A percentile compares a stretch with the other conserved stretches of the same genome.
phyloP scores from a whole-genome alignment of 2,113 vertebrate genomes.

The Pomatorhinus ruficollis region DNA sequence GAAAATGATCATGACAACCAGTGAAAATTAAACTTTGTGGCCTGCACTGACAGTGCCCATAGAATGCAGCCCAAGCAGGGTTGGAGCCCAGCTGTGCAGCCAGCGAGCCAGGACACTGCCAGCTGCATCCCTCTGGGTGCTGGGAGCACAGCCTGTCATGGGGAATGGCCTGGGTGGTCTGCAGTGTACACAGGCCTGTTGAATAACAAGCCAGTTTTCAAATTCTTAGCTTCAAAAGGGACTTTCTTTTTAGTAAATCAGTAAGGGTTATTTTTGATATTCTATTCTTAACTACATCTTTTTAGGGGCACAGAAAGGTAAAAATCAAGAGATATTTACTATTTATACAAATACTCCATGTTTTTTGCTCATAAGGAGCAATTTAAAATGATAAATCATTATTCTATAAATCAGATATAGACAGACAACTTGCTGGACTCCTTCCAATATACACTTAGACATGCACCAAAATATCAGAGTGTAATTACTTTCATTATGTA shows the following conservation, averaged over 20 bases:
- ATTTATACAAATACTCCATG: background rate
- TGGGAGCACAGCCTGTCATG: background rate
- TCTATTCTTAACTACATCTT: background rate
- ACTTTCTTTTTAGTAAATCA: background rate
- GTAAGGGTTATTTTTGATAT: background rate
- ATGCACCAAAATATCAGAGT: constrained; percentile 21
- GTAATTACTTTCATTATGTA: constrained; percentile 49
- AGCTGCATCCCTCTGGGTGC: background rate
- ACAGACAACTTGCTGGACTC: constrained; percentile 30
- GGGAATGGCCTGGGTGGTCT: background rate
- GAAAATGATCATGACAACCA: background rate
- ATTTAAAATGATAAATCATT: constrained; percentile 27
- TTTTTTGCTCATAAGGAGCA: background rate
- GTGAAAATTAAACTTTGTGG: background rate
- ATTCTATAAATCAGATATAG: constrained; percentile 4
- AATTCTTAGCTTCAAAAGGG: background rate
- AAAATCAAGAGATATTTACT: background rate
- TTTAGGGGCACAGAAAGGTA: background rate
- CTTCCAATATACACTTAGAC: constrained; percentile 37
- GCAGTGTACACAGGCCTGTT: background rate
- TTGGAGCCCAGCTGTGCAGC: background rate
- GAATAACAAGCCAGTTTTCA: background rate
- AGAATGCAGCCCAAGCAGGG: background rate
- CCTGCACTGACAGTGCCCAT: accelerated
- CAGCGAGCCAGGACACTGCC: accelerated